A percentile compares a stretch with the other conserved stretches of the same genome.
These are phyloP conservation scores for Olivierus martensii DNA, from an alignment of 1,140 invertebrate species.

Conservation along the genomic window DNA sequence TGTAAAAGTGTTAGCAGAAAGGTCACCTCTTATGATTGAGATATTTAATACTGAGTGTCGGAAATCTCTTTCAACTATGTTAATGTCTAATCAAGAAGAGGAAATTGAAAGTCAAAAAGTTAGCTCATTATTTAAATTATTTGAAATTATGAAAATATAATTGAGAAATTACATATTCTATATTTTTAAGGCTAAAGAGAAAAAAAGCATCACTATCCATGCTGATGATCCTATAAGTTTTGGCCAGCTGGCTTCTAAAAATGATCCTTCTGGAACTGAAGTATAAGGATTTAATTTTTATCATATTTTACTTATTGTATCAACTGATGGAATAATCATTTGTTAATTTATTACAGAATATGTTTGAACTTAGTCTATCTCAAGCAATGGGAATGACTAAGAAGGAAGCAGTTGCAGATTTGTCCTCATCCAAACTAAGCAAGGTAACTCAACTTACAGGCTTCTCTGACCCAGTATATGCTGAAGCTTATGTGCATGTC, in stretches of 20 bases:
- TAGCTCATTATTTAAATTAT: not conserved
- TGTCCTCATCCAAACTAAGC: constrained; percentile 22
- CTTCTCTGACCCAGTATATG: constrained; percentile 97
- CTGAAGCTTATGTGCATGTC: constrained; percentile 97
- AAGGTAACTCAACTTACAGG: constrained; percentile 96
- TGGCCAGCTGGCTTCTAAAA: constrained; percentile 12
- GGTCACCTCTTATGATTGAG: constrained; percentile 48
- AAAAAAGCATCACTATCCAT: constrained; percentile 46
- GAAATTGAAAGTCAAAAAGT: constrained; percentile 34
- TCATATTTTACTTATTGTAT: not conserved
- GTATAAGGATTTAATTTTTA: constrained; percentile 13
- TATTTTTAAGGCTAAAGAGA: constrained; percentile 35
- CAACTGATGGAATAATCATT: not conserved
- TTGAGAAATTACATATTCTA: not conserved
- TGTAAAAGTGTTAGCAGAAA: constrained; percentile 51
- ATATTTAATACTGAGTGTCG: constrained; percentile 69
- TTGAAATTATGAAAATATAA: not conserved
- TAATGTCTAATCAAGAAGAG: constrained; percentile 63
- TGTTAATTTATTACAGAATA: constrained; percentile 37
- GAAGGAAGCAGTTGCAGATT: constrained; percentile 33
- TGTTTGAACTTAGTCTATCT: constrained; percentile 88
- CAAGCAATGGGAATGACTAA: constrained; percentile 65
- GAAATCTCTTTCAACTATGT: constrained; percentile 66
- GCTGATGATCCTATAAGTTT: constrained; percentile 21
- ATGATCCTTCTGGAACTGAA: constrained; percentile 54